Conservation (phyloP, 2,113 vertebrate species). For the Syngnathoides biaculeatus region DNA sequence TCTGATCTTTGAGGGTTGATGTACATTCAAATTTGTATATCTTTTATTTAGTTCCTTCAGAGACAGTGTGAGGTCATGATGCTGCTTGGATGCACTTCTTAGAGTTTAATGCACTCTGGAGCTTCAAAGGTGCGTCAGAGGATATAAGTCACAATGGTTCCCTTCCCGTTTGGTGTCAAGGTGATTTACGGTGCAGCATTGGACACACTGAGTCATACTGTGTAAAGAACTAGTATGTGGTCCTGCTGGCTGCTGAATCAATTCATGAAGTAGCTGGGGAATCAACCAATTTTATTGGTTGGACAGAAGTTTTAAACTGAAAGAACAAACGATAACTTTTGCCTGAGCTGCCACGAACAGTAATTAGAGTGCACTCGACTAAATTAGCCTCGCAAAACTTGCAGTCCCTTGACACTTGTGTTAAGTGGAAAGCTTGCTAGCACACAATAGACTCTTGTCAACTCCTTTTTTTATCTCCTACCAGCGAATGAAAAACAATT, state of each 20-base stretch:
- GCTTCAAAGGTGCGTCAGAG: slow-evolving; percentile 45
- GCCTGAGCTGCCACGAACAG: background rate
- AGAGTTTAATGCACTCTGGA: slow-evolving; percentile 42
- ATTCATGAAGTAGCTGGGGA: slow-evolving; percentile 13
- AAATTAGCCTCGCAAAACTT: background rate
- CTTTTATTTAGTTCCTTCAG: slow-evolving; percentile 11
- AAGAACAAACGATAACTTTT: background rate
- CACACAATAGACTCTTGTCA: background rate
- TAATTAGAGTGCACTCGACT: slow-evolving; percentile 1
- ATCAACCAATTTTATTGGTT: slow-evolving; percentile 5
- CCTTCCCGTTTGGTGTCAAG: slow-evolving; percentile 45
- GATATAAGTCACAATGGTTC: slow-evolving; percentile 44
- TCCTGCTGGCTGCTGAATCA: slow-evolving; percentile 12
- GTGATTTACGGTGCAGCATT: slow-evolving; percentile 57
- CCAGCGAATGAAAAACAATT: background rate
- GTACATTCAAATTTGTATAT: slow-evolving; percentile 31
- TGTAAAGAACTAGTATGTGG: slow-evolving; percentile 37
- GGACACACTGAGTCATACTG: slow-evolving; percentile 41
- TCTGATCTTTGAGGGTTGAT: slow-evolving; percentile 19
- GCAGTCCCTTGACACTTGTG: background rate
- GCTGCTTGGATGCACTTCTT: slow-evolving; percentile 33
- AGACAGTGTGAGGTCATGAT: slow-evolving; percentile 36
- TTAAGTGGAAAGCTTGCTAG: background rate
- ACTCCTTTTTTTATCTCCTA: background rate
- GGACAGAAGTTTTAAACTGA: background rate